Percentiles rank a stretch among this genome's conserved stretches.
These are phyloP conservation scores for Brevimyrus niger DNA, from an alignment of 2,113 vertebrate genomes.

Conservation along the genomic window DNA sequence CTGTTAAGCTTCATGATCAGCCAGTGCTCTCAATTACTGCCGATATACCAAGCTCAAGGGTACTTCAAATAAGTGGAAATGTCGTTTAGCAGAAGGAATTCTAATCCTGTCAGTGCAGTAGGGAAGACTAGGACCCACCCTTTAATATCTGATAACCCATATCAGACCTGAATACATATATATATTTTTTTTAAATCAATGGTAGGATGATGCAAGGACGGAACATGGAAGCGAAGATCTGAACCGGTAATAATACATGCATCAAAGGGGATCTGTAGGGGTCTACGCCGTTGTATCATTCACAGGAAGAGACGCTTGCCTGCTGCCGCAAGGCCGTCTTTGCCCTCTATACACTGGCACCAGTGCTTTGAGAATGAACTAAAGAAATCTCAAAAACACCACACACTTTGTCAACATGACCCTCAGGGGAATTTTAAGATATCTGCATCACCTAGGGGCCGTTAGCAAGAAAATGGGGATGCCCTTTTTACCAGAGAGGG, in stretches of 20 bases:
- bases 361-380: not conserved
- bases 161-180: not conserved
- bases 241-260: not conserved
- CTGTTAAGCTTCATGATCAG: conserved; percentile 23
- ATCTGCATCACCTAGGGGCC: not conserved
- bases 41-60: conserved; percentile 45
- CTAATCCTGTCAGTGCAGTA: conserved; percentile 36
- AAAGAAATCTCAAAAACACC: not conserved
- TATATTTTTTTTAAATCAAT: not conserved
- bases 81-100: conserved; percentile 50
- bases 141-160: not conserved
- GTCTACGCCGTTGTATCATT: not conserved
- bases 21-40: conserved; percentile 48
- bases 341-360: not conserved
- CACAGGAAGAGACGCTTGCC: not conserved
- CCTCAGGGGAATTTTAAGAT: not conserved
- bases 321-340: not conserved
- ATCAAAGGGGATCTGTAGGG: not conserved
- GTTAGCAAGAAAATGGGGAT: not conserved
- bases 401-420: not conserved
- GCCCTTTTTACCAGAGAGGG: not conserved
- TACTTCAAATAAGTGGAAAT: conserved; percentile 55
- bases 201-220: not conserved
- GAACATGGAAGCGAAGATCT: not conserved
- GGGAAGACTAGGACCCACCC: conserved; percentile 38